Evolutionary conservation across 2,888 invertebrate genomes (phyloP), one percentile per base, ranked within the genome.

Genomic region (Lithophane socia): DNA sequence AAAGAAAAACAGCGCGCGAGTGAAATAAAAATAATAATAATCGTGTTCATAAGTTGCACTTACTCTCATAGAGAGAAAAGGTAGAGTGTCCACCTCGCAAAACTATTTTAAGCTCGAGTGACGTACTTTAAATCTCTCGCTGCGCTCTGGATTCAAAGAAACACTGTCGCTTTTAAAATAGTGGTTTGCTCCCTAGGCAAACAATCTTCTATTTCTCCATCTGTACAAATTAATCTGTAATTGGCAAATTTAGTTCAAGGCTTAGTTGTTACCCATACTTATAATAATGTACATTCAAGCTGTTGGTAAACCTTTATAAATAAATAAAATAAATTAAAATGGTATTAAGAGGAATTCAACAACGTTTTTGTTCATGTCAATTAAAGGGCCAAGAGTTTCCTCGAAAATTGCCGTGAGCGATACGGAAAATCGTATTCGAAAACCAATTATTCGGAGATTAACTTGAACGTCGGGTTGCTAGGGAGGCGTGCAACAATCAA

Each of bases 371-470:
- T 83, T 82, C 52, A 75, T 64, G 63, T 64, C 64, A 82, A 68
- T 79, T 61, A 68, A 64, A 75, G 63, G 67, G 44, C 67, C 16
- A 42, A 67, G 56, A 56, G 58, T 44, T 58, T 68, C 13, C 49
- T 3, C 29, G 66, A 79, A 82, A 75, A 68, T 82, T 75, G 56
- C 76, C 76, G 67, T 67, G 79, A 82, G 79, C 63, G 13, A 75
- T 68, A 67, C 67, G 47, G 56, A 56, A 79, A 79, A 67, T 81
- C 75, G 79, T 81, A 79, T 75, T 66, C 66, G 63, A 75, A 79
- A 75, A 79, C 67, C 82, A 79, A 79, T 79, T 79, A 79, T 75
- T 67, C 82, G 52, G 82, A 79, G 81, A 79, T 79, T 79, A 67
- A 81, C 61, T 79, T 29, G 49, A 74, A 52, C 58, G 54, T 56